Percentiles rank a stretch among this genome's conserved stretches.
Conservation (phyloP, 1,140 invertebrate species). For the Aphidius gifuensis region DNA sequence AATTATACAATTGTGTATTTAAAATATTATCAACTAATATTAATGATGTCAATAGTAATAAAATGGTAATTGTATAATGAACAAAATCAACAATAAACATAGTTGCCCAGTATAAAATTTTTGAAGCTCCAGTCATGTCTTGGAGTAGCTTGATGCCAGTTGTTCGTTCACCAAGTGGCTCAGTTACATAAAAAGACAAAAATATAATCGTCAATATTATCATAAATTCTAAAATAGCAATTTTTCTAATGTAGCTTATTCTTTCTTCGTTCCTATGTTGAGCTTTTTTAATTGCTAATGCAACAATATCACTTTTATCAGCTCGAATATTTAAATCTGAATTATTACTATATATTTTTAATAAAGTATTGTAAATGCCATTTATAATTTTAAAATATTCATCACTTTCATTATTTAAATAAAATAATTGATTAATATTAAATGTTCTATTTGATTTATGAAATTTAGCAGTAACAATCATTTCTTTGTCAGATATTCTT, state of each 20-base stretch:
- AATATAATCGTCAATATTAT: not conserved
- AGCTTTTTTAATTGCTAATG: no score
- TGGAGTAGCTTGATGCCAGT: constrained; percentile 62
- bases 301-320: no score
- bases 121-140: constrained; percentile 59
- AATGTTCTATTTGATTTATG: no score
- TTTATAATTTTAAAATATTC: no score
- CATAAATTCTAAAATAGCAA: constrained; percentile 19
- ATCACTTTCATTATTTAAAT: no score
- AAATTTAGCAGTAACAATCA: no score
- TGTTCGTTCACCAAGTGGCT: constrained; percentile 43
- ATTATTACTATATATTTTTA: no score
- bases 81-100: constrained; percentile 56
- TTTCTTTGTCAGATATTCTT: no score
- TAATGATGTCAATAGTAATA: constrained; percentile 17
- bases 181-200: constrained; percentile 42
- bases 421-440: no score
- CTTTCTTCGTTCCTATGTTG: not conserved
- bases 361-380: no score
- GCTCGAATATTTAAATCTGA: no score
- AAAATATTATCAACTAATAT: constrained; percentile 14
- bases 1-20: constrained; percentile 17
- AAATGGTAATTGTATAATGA: constrained; percentile 17
- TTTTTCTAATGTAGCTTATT: not conserved
- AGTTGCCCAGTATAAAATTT: constrained; percentile 57